These are phyloP conservation scores for Automeris io DNA, from an alignment of 2,888 invertebrate genomes.

Conservation along the genomic window DNA sequence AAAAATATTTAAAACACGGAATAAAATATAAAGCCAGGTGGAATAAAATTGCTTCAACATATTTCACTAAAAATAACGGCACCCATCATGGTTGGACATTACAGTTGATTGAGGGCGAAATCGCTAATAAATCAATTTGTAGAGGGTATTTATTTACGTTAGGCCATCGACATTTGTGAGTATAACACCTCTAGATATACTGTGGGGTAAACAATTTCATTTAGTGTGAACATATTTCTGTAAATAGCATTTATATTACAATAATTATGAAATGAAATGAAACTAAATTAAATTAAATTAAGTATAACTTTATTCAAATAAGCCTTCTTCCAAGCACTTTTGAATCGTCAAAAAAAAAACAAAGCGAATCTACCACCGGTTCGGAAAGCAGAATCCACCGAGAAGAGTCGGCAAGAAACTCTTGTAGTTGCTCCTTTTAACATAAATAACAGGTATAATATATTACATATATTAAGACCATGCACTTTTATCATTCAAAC, in stretches of 20 bases:
- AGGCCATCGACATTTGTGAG: conserved; percentile 40
- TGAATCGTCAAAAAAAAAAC: too few relatives aligned
- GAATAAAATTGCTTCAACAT: background rate
- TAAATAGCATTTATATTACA: background rate
- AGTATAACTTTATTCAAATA: too few relatives aligned
- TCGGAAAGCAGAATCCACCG: too few relatives aligned
- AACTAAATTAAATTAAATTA: too few relatives aligned
- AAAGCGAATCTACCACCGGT: too few relatives aligned
- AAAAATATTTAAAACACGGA: background rate
- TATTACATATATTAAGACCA: too few relatives aligned
- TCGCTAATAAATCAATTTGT: conserved; percentile 48
- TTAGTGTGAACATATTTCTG: background rate
- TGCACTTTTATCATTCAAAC: too few relatives aligned
- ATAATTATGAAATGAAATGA: too few relatives aligned
- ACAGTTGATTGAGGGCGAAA: conserved; percentile 30
- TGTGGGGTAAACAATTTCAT: background rate
- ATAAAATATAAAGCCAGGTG: background rate
- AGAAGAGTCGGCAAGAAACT: too few relatives aligned
- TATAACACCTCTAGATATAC: conserved; percentile 24
- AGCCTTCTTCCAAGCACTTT: too few relatives aligned
- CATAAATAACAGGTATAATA: too few relatives aligned
- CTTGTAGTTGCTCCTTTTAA: too few relatives aligned
- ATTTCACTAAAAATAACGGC: conserved; percentile 21
- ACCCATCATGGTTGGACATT: conserved; percentile 29
- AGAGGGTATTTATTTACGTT: conserved; percentile 44